Percentiles rank a stretch among this genome's conserved stretches.
Conservation (phyloP, 1,140 invertebrate species). For the Heliconius nattereri region DNA sequence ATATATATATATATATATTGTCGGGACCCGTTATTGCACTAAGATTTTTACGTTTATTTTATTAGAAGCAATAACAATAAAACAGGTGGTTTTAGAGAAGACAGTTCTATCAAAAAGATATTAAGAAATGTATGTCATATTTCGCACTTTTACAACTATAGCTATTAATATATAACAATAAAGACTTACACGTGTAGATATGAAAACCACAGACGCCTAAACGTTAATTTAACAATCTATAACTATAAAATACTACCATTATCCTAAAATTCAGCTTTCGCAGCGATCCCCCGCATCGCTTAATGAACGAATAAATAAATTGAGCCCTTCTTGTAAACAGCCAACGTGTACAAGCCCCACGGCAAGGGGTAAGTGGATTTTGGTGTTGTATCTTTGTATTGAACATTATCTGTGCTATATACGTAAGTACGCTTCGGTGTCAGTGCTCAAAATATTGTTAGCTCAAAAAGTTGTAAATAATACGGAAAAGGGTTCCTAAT, state of each 20-base stretch:
- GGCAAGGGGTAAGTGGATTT: constrained; percentile 79
- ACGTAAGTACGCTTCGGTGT: constrained; percentile 39
- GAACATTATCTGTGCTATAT: constrained; percentile 57
- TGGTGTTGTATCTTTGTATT: constrained; percentile 70
- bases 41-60: constrained; percentile 30
- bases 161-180: neutral
- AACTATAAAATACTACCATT: constrained; percentile 66
- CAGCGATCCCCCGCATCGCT: constrained; percentile 69
- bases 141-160: neutral
- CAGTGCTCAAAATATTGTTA: constrained; percentile 31
- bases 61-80: constrained; percentile 20
- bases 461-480: constrained; percentile 24
- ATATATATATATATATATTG: no score
- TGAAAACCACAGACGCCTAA: constrained; percentile 45
- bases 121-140: neutral
- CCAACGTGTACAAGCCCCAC: constrained; percentile 64
- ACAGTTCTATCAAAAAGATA: neutral
- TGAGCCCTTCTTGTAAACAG: constrained; percentile 78
- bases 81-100: constrained; percentile 2
- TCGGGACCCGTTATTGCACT: neutral
- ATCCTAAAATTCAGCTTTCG: constrained; percentile 75
- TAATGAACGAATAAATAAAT: constrained; percentile 81
- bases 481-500: constrained; percentile 26
- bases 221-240: constrained; percentile 55
- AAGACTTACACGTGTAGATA: neutral